Conservation (phyloP, 2,113 vertebrate genomes). For the Clupea harengus region DNA sequence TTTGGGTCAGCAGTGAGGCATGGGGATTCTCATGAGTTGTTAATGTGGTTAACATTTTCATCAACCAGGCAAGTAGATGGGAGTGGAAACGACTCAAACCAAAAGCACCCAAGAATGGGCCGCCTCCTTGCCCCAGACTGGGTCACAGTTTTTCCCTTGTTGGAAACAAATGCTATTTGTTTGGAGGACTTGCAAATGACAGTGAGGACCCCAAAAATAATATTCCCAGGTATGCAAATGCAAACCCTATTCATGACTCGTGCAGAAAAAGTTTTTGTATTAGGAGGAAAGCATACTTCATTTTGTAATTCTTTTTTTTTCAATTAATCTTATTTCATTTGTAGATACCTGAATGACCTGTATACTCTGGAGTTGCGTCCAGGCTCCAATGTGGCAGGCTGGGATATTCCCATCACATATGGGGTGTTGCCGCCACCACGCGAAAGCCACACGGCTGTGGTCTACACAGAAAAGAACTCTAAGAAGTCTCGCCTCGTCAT, state of each 20-base stretch:
- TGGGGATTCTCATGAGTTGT: not conserved
- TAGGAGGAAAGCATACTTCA: slow-evolving; percentile 31
- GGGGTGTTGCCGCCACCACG: slow-evolving; percentile 80
- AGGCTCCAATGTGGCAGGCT: slow-evolving; percentile 78
- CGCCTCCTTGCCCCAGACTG: slow-evolving; percentile 82
- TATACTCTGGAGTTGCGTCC: slow-evolving; percentile 81
- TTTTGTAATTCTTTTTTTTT: not conserved
- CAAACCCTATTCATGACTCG: not conserved
- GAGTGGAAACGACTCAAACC: slow-evolving; percentile 83
- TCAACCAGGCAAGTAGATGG: slow-evolving; percentile 77
- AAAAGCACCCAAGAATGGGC: slow-evolving; percentile 77
- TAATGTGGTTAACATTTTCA: not conserved
- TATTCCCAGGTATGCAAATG: slow-evolving; percentile 72
- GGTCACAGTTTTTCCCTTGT: slow-evolving; percentile 88
- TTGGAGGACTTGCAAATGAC: slow-evolving; percentile 87
- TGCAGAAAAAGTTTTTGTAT: not conserved
- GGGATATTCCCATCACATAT: slow-evolving; percentile 82
- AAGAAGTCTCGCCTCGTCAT: slow-evolving; percentile 78
- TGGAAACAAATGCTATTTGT: slow-evolving; percentile 88
- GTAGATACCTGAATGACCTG: slow-evolving; percentile 83
- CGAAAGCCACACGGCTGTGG: slow-evolving; percentile 85
- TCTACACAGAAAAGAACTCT: slow-evolving; percentile 75
- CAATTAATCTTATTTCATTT: no score
- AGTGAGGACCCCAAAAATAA: slow-evolving; percentile 88
- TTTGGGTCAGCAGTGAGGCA: not conserved